These are phyloP conservation scores for Parambassis ranga DNA, from an alignment of 2,797 vertebrate species.

Conservation along the genomic window DNA sequence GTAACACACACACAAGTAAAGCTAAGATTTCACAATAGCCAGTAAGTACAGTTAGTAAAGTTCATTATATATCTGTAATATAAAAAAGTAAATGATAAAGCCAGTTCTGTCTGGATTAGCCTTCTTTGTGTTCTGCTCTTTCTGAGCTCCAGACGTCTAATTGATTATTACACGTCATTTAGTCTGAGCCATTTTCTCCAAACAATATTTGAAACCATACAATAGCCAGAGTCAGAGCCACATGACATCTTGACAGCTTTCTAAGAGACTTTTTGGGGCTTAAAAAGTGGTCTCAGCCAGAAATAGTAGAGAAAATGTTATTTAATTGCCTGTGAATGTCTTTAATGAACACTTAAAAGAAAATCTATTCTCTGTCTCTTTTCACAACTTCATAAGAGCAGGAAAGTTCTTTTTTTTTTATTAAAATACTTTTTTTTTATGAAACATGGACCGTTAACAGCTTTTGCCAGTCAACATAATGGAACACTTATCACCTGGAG, in stretches of 20 bases:
- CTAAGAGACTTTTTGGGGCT: neutral
- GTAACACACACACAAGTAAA: neutral
- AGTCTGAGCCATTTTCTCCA: neutral
- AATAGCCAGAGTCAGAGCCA: neutral
- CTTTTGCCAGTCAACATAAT: no score
- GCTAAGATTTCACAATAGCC: neutral
- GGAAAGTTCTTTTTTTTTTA: neutral
- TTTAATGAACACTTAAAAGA: neutral
- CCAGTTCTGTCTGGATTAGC: no score
- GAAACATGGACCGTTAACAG: no score
- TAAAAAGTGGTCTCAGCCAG: neutral
- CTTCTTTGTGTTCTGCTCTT: no score
- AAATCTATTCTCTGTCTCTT: neutral
- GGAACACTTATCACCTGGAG: no score
- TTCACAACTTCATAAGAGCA: neutral
- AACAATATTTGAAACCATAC: neutral
- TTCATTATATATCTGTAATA: no score
- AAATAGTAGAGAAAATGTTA: neutral
- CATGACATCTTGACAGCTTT: neutral
- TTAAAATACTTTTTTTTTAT: no score
- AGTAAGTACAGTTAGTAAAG: no score
- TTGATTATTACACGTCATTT: neutral
- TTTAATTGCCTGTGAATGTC: neutral
- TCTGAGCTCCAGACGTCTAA: neutral
- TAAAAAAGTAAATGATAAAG: no score